Evolutionary conservation across 1,140 invertebrate species (phyloP).

Genomic region (Triops longicaudatus): DNA sequence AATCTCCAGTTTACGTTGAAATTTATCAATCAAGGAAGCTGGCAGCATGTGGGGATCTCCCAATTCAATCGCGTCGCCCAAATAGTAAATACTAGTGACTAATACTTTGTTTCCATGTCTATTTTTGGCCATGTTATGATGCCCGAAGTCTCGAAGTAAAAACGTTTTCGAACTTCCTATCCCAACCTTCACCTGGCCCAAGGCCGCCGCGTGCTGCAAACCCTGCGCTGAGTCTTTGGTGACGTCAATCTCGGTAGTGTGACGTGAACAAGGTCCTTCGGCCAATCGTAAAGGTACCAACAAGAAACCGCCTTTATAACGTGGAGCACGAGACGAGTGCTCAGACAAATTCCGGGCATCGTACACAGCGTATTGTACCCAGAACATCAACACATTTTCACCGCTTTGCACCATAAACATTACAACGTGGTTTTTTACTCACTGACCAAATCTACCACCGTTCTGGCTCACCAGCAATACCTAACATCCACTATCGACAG

Average conservation of each 20-base stretch:
- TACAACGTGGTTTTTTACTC: neutral
- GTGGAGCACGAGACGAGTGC: slow-evolving; percentile 1
- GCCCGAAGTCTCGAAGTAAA: neutral
- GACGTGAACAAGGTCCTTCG: slow-evolving; percentile 9
- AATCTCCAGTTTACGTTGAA: too few species aligned
- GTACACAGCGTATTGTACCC: neutral
- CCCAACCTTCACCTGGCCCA: slow-evolving; percentile 11
- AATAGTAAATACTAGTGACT: neutral
- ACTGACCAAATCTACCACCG: neutral
- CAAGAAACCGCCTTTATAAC: slow-evolving; percentile 15
- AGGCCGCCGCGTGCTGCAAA: neutral
- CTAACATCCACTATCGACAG: too few species aligned
- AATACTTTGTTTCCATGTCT: neutral
- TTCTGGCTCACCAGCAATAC: too few species aligned
- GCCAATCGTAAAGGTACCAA: slow-evolving; percentile 1
- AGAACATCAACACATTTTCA: neutral
- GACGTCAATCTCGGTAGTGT: neutral
- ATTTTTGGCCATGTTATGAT: slow-evolving; percentile 15
- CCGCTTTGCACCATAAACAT: neutral
- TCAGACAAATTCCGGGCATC: slow-evolving; percentile 6
- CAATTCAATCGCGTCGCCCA: neutral
- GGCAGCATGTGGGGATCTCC: neutral
- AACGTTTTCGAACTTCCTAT: neutral
- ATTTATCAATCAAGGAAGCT: neutral
- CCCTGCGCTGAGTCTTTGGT: neutral